phyloP scores from a whole-genome alignment of 1,140 invertebrate species.

The Rhyacophila brunnea region DNA sequence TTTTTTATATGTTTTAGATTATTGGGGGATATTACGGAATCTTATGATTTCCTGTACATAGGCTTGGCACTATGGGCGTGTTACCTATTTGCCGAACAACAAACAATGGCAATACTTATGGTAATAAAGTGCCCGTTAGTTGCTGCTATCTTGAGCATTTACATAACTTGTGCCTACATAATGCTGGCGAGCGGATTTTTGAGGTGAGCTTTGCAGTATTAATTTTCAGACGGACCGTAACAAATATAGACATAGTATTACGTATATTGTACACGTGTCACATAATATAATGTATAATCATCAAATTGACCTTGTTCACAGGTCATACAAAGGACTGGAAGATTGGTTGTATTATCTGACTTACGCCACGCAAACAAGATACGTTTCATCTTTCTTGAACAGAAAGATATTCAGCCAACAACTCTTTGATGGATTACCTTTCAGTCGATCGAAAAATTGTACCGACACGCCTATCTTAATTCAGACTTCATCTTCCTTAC shows the following conservation, averaged over 20 bases:
- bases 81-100: conserved; percentile 80
- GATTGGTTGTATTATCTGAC: conserved; percentile 80
- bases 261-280: too few relatives aligned
- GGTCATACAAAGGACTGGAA: conserved; percentile 68
- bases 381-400: conserved; percentile 71
- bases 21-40: conserved; percentile 50
- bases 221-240: too few relatives aligned
- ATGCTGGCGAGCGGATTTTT: conserved; percentile 77
- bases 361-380: conserved; percentile 73
- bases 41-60: conserved; percentile 59
- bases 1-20: conserved; percentile 42
- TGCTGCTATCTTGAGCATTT: conserved; percentile 73
- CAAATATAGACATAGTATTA: too few relatives aligned
- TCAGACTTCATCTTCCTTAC: conserved; percentile 49
- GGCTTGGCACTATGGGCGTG: conserved; percentile 73
- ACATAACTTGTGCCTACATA: conserved; percentile 71
- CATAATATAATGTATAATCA: too few relatives aligned
- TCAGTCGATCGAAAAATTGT: conserved; percentile 54
- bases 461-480: conserved; percentile 52
- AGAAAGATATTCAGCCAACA: conserved; percentile 64
- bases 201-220: too few relatives aligned
- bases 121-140: conserved; percentile 74
- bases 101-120: conserved; percentile 78
- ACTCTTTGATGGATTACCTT: conserved; percentile 51
- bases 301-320: conserved; percentile 43